Evolutionary conservation across 1,140 invertebrate species (phyloP).

Genomic region (Drosophila novamexicana): DNA sequence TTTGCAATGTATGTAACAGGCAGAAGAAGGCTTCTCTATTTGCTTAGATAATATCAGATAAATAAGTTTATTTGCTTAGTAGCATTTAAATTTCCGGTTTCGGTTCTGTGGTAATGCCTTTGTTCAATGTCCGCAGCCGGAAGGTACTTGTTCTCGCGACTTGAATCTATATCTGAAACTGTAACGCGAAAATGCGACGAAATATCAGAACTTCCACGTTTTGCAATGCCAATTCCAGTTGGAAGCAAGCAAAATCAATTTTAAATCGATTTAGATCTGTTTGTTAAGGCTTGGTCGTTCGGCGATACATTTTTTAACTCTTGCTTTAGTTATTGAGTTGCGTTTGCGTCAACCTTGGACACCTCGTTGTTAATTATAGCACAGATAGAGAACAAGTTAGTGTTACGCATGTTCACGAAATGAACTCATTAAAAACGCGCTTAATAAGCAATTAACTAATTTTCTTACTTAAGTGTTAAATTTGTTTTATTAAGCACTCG

Average conservation of each 20-base stretch:
- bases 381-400: conserved; percentile 15
- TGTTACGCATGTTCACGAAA: conserved; percentile 29
- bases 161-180: conserved; percentile 21
- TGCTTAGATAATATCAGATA: no score
- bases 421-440: conserved; percentile 15
- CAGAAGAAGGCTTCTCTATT: no score
- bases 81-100: no score
- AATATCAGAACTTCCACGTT: conserved; percentile 45
- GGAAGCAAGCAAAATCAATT: conserved; percentile 36
- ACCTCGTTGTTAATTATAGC: conserved; percentile 24
- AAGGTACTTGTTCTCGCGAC: conserved; percentile 18
- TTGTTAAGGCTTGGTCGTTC: conserved; percentile 23
- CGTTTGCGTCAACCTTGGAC: conserved; percentile 29
- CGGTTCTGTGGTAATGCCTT: no score
- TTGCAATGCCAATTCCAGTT: conserved; percentile 32
- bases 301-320: conserved; percentile 1
- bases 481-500: no score
- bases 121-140: conserved; percentile 6
- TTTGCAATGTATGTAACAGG: no score
- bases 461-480: no score
- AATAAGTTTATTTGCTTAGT: no score
- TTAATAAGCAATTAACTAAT: no score
- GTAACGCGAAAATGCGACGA: conserved; percentile 20
- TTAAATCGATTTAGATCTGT: conserved; percentile 48
- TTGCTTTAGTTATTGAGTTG: conserved; percentile 33